Percentiles rank a stretch among this genome's conserved stretches.
phyloP scores from a whole-genome alignment of 1,140 invertebrate genomes.

The Rhynchophorus ferrugineus region DNA sequence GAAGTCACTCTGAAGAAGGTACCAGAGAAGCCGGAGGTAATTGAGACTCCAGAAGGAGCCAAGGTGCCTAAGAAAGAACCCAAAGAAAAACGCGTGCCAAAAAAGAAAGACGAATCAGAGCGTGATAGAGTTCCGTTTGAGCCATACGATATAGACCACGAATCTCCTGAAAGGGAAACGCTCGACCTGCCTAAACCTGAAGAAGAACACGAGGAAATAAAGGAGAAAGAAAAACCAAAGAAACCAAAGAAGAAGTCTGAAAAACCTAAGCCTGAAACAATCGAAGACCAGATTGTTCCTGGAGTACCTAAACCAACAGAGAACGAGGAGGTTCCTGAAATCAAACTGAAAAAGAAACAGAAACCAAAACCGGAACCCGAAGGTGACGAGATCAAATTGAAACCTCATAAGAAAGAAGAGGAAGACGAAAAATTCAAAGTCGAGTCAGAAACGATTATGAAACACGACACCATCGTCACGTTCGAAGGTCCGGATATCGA shows the following conservation, averaged over 20 bases:
- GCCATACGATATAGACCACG: slow-evolving; percentile 32
- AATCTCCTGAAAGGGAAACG: slow-evolving; percentile 23
- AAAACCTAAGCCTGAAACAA: slow-evolving; percentile 29
- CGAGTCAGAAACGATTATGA: slow-evolving; percentile 16
- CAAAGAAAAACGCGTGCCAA: slow-evolving; percentile 28
- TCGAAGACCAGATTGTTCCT: slow-evolving; percentile 28
- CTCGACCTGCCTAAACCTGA: slow-evolving; percentile 29
- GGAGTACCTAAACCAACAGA: slow-evolving; percentile 28
- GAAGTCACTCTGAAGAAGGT: slow-evolving; percentile 30
- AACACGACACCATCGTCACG: slow-evolving; percentile 14
- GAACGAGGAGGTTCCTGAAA: slow-evolving; percentile 33
- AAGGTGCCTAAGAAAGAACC: slow-evolving; percentile 32
- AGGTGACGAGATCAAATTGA: slow-evolving; percentile 44
- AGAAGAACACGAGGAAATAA: slow-evolving; percentile 23
- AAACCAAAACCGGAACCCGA: slow-evolving; percentile 46
- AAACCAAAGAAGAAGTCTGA: slow-evolving; percentile 28
- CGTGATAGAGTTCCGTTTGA: slow-evolving; percentile 27
- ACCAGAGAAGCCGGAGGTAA: slow-evolving; percentile 22
- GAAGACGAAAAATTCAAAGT: slow-evolving; percentile 29
- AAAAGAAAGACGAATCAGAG: slow-evolving; percentile 10
- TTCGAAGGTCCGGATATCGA: slow-evolving; percentile 22
- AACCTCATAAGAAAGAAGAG: slow-evolving; percentile 44
- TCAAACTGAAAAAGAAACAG: slow-evolving; percentile 46
- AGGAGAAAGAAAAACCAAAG: slow-evolving; percentile 27
- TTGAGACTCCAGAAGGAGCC: slow-evolving; percentile 9